Evolutionary conservation across 2,797 vertebrate genomes (phyloP).

Genomic region (Gila robusta): DNA sequence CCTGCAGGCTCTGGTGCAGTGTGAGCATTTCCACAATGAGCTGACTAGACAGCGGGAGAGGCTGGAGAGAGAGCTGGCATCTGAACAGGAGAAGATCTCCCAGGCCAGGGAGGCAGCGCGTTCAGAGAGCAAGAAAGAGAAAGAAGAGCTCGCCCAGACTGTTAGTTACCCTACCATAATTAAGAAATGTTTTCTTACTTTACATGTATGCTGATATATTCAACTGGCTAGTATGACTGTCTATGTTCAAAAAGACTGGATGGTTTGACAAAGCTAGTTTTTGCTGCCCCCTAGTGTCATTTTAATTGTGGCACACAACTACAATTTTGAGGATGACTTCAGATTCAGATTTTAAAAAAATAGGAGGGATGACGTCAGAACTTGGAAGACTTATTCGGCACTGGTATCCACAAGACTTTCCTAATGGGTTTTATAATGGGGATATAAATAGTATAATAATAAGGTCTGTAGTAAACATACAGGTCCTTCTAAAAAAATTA

Average conservation of each 20-base stretch:
- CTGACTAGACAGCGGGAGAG: constrained; percentile 83
- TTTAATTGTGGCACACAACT: background rate
- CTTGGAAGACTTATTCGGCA: background rate
- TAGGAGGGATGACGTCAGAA: background rate
- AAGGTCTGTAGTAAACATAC: background rate
- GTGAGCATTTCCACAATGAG: constrained; percentile 87
- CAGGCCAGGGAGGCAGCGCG: constrained; percentile 81
- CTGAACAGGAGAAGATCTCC: constrained; percentile 79
- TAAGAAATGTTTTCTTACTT: background rate
- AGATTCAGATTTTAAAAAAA: background rate
- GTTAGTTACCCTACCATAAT: constrained; percentile 71
- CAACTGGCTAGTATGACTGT: background rate
- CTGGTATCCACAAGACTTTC: background rate
- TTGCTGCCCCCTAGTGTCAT: constrained; percentile 62
- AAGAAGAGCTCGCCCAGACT: constrained; percentile 77
- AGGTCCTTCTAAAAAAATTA: no score
- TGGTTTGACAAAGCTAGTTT: background rate
- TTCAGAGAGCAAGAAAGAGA: constrained; percentile 82
- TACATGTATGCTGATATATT: background rate
- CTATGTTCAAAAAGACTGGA: background rate
- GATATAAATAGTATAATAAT: background rate
- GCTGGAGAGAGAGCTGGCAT: constrained; percentile 81
- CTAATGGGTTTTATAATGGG: background rate
- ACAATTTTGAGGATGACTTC: background rate
- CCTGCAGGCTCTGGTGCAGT: constrained; percentile 85